phyloP scores from a whole-genome alignment of 2,888 invertebrate genomes.

The Neoascia interrupta region DNA sequence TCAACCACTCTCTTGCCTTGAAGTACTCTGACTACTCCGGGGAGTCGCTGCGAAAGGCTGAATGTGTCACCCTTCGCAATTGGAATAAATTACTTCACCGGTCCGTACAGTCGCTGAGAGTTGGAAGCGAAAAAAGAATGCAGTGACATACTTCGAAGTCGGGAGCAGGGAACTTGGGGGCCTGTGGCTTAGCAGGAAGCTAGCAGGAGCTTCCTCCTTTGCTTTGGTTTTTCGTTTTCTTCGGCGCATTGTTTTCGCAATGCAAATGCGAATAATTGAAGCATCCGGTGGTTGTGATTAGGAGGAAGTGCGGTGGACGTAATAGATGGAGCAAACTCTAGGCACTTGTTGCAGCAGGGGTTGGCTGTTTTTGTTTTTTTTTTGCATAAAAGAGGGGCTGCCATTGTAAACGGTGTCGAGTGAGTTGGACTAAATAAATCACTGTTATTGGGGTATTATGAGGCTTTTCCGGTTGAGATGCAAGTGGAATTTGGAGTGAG shows the following conservation, averaged over 20 bases:
- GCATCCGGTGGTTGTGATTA: slow-evolving; percentile 65
- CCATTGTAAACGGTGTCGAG: slow-evolving; percentile 1
- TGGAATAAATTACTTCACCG: slow-evolving; percentile 57
- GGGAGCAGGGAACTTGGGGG: slow-evolving; percentile 52
- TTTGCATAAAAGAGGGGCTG: too few species aligned
- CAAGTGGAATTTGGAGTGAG: background rate
- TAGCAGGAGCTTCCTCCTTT: slow-evolving; percentile 72
- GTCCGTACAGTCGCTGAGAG: too few species aligned
- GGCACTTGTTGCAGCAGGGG: slow-evolving; percentile 49
- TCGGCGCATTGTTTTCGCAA: slow-evolving; percentile 55
- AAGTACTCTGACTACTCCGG: slow-evolving; percentile 29
- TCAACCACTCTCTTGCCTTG: slow-evolving; percentile 27
- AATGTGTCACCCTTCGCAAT: slow-evolving; percentile 36
- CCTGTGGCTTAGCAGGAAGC: slow-evolving; percentile 72
- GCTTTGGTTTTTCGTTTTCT: slow-evolving; percentile 1
- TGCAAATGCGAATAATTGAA: slow-evolving; percentile 68
- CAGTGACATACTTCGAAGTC: slow-evolving; percentile 72
- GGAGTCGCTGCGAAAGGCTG: too few species aligned
- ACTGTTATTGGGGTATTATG: slow-evolving; percentile 44
- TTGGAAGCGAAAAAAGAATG: slow-evolving; percentile 12
- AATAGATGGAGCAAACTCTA: slow-evolving; percentile 25
- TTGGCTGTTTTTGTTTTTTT: too few species aligned
- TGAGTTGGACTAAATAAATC: slow-evolving; percentile 50
- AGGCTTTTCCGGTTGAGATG: slow-evolving; percentile 42
- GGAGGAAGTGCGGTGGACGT: slow-evolving; percentile 39